Evolutionary conservation across 2,113 vertebrate species (phyloP).

Genomic region (Myotis davidii): DNA sequence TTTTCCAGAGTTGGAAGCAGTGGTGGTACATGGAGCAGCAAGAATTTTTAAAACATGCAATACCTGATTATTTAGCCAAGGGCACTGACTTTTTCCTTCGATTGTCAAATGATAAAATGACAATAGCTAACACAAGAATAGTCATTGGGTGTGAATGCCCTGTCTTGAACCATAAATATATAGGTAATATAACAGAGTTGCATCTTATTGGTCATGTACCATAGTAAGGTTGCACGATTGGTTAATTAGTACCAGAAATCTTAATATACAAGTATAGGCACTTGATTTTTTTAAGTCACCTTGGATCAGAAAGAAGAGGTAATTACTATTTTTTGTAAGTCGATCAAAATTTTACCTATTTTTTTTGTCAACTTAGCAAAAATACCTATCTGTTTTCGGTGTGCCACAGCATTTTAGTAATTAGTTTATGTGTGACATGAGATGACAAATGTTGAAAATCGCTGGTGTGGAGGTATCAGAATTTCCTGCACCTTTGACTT

Average conservation of each 20-base stretch:
- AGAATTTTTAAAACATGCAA: neutral
- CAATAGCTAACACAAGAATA: neutral
- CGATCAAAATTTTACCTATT: neutral
- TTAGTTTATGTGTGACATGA: neutral
- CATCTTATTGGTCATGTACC: neutral
- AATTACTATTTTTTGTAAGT: neutral
- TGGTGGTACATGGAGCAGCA: accelerated
- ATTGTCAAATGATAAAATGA: neutral
- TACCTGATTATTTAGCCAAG: neutral
- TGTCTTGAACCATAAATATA: neutral
- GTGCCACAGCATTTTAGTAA: neutral
- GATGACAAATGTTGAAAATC: neutral
- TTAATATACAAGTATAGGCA: neutral
- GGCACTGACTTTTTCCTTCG: neutral
- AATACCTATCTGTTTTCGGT: neutral
- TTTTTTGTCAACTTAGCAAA: neutral
- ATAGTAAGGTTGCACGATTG: neutral
- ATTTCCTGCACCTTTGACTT: neutral
- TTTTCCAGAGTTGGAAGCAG: too few species aligned
- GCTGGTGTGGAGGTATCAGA: accelerated
- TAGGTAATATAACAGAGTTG: neutral
- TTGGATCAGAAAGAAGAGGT: neutral
- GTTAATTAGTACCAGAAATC: neutral
- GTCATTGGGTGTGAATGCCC: neutral
- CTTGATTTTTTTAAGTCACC: neutral